Evolutionary conservation across 1,140 invertebrate genomes (phyloP).

Genomic region (Papilio polyxenes): DNA sequence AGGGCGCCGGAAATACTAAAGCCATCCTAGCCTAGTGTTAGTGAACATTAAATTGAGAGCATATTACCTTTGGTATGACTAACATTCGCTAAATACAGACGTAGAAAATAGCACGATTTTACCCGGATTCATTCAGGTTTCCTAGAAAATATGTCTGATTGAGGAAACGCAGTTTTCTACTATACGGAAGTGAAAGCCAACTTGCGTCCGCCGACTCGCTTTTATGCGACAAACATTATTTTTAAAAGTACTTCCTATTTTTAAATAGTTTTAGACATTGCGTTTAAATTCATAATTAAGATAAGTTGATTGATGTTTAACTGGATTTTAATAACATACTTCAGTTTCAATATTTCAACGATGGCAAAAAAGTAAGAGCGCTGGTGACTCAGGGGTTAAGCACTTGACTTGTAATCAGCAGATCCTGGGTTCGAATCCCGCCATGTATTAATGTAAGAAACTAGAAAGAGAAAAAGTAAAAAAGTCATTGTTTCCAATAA

Average conservation of each 20-base stretch:
- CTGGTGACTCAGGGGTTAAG: too few relatives aligned
- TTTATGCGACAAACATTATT: constrained; percentile 16
- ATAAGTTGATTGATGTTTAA: neutral
- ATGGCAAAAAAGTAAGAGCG: too few relatives aligned
- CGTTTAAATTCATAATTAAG: neutral
- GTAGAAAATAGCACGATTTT: constrained; percentile 28
- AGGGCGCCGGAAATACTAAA: too few relatives aligned
- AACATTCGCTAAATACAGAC: constrained; percentile 20
- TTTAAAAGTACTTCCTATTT: constrained; percentile 12
- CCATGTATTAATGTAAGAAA: too few relatives aligned
- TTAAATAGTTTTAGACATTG: constrained; percentile 11
- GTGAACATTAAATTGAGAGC: neutral
- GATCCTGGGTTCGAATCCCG: too few relatives aligned
- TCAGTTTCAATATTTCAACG: neutral
- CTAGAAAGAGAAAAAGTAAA: too few relatives aligned
- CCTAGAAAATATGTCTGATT: constrained; percentile 41
- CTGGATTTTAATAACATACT: too few relatives aligned
- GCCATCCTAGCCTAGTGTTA: too few relatives aligned
- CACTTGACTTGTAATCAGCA: too few relatives aligned
- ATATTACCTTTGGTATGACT: neutral
- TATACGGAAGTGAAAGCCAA: constrained; percentile 45
- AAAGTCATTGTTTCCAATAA: too few relatives aligned
- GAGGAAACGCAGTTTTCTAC: constrained; percentile 46
- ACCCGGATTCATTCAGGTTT: constrained; percentile 31
- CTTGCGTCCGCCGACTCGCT: constrained; percentile 20